These are phyloP conservation scores for Eunapius fragilis DNA, from an alignment of 37 sponge, comb jelly and placozoan genomes.

Conservation along the genomic window DNA sequence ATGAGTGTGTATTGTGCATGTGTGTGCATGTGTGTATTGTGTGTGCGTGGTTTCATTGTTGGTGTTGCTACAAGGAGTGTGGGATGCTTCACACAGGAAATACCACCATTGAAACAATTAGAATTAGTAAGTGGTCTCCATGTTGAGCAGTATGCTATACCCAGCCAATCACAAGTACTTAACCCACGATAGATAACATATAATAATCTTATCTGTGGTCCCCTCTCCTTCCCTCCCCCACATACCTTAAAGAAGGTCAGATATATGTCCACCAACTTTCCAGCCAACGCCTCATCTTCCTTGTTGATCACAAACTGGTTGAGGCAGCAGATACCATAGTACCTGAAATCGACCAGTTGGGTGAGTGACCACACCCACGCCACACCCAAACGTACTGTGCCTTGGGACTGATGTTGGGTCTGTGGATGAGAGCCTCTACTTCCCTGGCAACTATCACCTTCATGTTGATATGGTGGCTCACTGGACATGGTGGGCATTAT, in stretches of 20 bases:
- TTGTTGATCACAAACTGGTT: constrained; percentile 82
- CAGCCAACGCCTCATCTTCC: constrained; percentile 63
- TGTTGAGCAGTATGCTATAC: too few relatives aligned
- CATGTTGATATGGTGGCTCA: constrained; percentile 95
- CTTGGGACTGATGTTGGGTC: constrained; percentile 86
- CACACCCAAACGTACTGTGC: constrained; percentile 79
- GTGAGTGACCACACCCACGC: too few relatives aligned
- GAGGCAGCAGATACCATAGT: constrained; percentile 91
- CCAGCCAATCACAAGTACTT: too few relatives aligned
- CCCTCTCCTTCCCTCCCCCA: background rate
- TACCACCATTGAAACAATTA: too few relatives aligned
- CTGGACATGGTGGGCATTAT: too few relatives aligned
- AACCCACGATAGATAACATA: too few relatives aligned
- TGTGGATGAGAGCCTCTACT: constrained; percentile 82
- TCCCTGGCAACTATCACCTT: constrained; percentile 84
- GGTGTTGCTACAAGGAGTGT: background rate
- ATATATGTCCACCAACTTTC: constrained; percentile 76
- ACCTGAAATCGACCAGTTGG: constrained; percentile 74
- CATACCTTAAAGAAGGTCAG: constrained; percentile 92
- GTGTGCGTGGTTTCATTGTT: too few relatives aligned
- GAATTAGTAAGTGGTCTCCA: too few relatives aligned
- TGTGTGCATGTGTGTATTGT: too few relatives aligned
- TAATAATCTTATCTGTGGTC: too few relatives aligned
- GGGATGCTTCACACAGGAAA: too few relatives aligned
- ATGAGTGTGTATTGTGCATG: too few relatives aligned